These are phyloP conservation scores for Microdon myrmicae DNA, from an alignment of 2,888 invertebrate species.

Conservation along the genomic window DNA sequence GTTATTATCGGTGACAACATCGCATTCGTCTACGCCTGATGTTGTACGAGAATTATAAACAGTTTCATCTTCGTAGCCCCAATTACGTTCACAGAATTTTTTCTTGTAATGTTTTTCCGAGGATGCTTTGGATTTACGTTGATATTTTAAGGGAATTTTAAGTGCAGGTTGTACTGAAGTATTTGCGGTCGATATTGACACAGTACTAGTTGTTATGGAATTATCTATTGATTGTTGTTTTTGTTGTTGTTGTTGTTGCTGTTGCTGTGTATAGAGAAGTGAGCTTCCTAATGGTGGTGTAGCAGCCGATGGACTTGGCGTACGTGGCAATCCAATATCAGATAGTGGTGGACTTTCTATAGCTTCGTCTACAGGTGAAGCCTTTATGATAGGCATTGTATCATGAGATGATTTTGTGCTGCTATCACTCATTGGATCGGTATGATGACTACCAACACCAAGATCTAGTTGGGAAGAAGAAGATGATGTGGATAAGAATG, in stretches of 20 bases:
- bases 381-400: conserved; percentile 65
- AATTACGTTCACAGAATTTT: conserved; percentile 82
- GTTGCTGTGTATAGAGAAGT: conserved; percentile 18
- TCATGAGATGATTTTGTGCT: conserved; percentile 59
- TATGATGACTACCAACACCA: conserved; percentile 56
- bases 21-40: conserved; percentile 39
- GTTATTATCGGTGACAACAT: conserved; percentile 15
- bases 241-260: conserved; percentile 8
- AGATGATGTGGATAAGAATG: conserved; percentile 68
- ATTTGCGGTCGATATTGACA: conserved; percentile 17
- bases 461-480: conserved; percentile 67
- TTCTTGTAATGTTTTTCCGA: conserved; percentile 82
- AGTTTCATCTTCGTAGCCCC: conserved; percentile 68
- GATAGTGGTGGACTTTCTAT: conserved; percentile 70
- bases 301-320: conserved; percentile 65
- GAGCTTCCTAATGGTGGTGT: conserved; percentile 60
- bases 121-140: conserved; percentile 68
- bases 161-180: conserved; percentile 60
- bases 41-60: conserved; percentile 12
- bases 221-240: conserved; percentile 6
- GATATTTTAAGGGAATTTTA: conserved; percentile 72
- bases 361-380: conserved; percentile 64
- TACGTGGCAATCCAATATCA: conserved; percentile 65
- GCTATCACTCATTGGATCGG: conserved; percentile 60
- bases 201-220: conserved; percentile 1